Evolutionary conservation across 2,113 vertebrate species (phyloP), one percentile per base, ranked within the genome.

Genomic region (Prunella fulvescens): DNA sequence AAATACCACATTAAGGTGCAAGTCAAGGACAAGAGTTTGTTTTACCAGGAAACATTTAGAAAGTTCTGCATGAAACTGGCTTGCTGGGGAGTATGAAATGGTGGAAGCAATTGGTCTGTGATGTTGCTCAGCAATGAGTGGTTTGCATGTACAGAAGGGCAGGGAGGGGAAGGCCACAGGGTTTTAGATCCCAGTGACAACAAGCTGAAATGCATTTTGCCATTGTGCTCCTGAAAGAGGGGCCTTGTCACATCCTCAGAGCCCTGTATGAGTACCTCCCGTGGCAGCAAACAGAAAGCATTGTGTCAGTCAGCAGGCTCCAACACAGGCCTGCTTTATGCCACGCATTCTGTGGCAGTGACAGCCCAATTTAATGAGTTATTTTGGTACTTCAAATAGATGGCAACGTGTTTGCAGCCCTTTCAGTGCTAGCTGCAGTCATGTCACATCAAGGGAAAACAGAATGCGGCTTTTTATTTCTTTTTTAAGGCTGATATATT

Each of bases 221-320:
- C 78, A 79, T 58, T 92, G 95, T 92, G 64, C 42, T 86, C 45
- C 78, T 93, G 81, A 95, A 90, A 95, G 74, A 87, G 53, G 35
- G 85, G 82, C 85, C 90, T 44, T 92, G 93, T 95, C 84, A 80
- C 24, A 53, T 26, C 71, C 79, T 69, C 54, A 2, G n/a, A 79
- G 66, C 57, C 78, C 6, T 3, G 11, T 35, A 51, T 1, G 14
- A 88, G 81, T 29, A 76, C 81, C 91, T 95, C 89, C 94, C 6
- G 24, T 33, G 74, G 94, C 90, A 88, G 87, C 91, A 91, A 91
- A 91, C 80, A 95, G 86, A 86, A 65, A 79, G 89, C 89, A 50
- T 57, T 91, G 89, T 91, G 89, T 65, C 61, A 57, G 78, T 29
- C 87, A 86, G 91, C 78, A 80, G 91, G 81, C 86, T 77, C 45